Evolutionary conservation across 2,888 invertebrate species (phyloP), one percentile per base, ranked within the genome.

Genomic region (Mythimna lalbum): DNA sequence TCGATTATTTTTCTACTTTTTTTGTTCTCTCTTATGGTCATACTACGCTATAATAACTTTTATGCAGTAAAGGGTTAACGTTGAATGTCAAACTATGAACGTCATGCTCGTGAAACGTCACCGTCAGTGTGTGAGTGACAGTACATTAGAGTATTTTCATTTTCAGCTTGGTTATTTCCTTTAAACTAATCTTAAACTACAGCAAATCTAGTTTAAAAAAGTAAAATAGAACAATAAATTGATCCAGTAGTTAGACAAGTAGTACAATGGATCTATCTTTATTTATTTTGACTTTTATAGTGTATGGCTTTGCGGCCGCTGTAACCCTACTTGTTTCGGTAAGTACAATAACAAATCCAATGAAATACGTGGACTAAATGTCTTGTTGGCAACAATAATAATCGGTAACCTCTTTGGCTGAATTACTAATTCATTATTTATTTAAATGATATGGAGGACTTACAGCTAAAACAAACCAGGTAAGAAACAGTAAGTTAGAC

Each of bases 271-370:
- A 90, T 60, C 17, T 90, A 12, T 27, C 83, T 64, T 70, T 81
- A 59, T 47, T 85, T 66, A 12, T 90, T 63, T 87, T 76, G 73
- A 68, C 79, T 31, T 57, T 91, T 56, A 55, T 91, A 60, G 1
- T 88, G 4, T 92, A 91, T 69, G 87, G 86, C 60, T 67, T 81
- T 53, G 53, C 80, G 36, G 83, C 86, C 52, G 88, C 80, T 63
- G 27, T 86, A 77, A 66, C 80, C 49, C 65, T 87, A n/a, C 73
- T 93, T 71, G 47, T 90, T 69, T 68, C 86, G 80, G 93, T 92
- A 82, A 90, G 92, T 90, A 84, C 27, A 67, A 43, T n/a, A 56
- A 39, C 23, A 43, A 56, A 52, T 47, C 77, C 66, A 63, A 67
- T 80, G 67, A 59, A 81, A 36, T 75, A 75, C 61, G 49, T 82